Percentiles rank a stretch among this genome's conserved stretches.
These are phyloP conservation scores for Metridium senile DNA, from an alignment of 92 coral and sea anemone genomes.

Conservation along the genomic window DNA sequence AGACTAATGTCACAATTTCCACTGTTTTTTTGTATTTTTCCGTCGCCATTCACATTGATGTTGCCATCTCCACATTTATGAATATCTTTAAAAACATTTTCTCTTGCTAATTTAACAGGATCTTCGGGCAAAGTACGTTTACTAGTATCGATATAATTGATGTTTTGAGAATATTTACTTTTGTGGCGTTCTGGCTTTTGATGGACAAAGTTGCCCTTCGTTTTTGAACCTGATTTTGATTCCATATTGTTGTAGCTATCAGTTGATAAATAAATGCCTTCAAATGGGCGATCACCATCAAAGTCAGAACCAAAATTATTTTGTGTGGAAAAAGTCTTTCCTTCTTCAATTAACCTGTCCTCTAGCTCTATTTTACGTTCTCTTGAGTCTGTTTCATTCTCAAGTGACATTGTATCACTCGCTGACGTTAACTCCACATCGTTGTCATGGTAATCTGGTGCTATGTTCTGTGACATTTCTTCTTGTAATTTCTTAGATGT, in stretches of 20 bases:
- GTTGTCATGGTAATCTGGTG: constrained; percentile 9
- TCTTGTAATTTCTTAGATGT: not conserved
- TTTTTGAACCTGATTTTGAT: not conserved
- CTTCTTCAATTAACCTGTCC: not conserved
- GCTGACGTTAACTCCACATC: not conserved
- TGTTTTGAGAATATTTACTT: not conserved
- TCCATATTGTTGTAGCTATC: not conserved
- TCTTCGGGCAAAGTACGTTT: no score
- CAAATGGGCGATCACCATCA: not conserved
- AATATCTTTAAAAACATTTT: no score
- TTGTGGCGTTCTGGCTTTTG: not conserved
- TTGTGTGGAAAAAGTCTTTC: not conserved
- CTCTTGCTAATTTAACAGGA: no score
- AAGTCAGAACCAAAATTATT: not conserved
- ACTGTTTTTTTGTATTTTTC: not conserved
- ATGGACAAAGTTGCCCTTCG: not conserved
- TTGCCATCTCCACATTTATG: no score
- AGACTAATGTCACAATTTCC: not conserved
- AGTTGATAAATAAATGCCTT: not conserved
- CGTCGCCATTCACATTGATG: not conserved
- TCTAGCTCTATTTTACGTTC: constrained; percentile 6
- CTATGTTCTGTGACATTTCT: not conserved
- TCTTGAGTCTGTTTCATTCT: constrained; percentile 10
- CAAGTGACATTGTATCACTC: constrained; percentile 4
- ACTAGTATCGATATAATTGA: not conserved